Evolutionary conservation across 2,797 vertebrate species (phyloP).

Genomic region (Mus minutoides): DNA sequence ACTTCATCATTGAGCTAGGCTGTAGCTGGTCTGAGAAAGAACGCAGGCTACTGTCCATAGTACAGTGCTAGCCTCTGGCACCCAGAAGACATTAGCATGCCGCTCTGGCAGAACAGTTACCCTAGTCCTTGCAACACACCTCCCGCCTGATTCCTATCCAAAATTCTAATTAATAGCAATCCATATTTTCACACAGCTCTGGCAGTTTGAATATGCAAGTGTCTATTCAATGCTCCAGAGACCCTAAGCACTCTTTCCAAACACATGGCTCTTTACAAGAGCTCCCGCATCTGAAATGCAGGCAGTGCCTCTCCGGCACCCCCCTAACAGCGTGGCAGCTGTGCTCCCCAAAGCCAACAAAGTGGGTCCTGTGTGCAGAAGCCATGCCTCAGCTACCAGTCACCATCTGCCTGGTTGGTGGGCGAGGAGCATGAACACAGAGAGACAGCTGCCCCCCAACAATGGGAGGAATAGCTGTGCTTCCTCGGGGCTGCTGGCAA

Average conservation of each 20-base stretch:
- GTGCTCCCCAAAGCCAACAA: slow-evolving; percentile 84
- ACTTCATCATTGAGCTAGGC: background rate
- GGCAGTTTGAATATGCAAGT: slow-evolving; percentile 86
- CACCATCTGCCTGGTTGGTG: slow-evolving; percentile 87
- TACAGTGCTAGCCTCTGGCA: background rate
- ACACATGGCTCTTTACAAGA: slow-evolving; percentile 80
- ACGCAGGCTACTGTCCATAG: background rate
- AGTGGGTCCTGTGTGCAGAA: slow-evolving; percentile 82
- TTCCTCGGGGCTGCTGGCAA: slow-evolving; percentile 87
- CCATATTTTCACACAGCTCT: slow-evolving; percentile 86
- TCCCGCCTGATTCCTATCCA: slow-evolving; percentile 68
- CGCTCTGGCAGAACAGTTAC: slow-evolving; percentile 50
- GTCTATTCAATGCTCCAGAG: slow-evolving; percentile 83
- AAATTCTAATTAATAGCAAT: slow-evolving; percentile 85
- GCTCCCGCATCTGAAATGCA: slow-evolving; percentile 82
- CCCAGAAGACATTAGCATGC: slow-evolving; percentile 34
- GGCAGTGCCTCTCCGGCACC: slow-evolving; percentile 79
- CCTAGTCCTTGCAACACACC: slow-evolving; percentile 43
- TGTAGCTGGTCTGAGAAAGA: background rate
- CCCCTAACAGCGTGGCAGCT: slow-evolving; percentile 84
- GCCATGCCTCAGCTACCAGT: slow-evolving; percentile 86
- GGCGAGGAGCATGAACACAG: slow-evolving; percentile 80
- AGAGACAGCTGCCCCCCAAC: slow-evolving; percentile 89
- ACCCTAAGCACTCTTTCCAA: slow-evolving; percentile 84
- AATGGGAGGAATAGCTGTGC: slow-evolving; percentile 85